Base-by-base conservation (phyloP, 2,888 invertebrate genomes). In the Mycalesis mineus region DNA sequence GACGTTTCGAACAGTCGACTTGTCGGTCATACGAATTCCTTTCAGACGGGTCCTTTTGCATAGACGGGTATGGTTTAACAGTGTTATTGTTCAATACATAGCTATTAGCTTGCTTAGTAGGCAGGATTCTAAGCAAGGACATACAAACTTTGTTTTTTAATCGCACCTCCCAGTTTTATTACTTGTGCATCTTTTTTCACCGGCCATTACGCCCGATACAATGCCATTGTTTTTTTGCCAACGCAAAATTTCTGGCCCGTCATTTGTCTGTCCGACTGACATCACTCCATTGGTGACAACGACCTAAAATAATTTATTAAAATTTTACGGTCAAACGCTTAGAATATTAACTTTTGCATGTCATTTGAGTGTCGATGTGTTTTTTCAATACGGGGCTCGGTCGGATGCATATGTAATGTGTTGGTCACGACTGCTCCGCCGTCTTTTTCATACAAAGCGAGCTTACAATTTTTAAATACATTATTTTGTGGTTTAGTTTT, bases 241-340 rank as follows among this genome's bases (percentile, higher is more conserved):
- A n/a, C 42, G 65, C 68, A 68, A 74, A 49, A 55, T 75, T 75
- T 72, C 70, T 73, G 79, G 71, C 71, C 74, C 74, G 77, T 76
- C 80, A 78, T 79, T 77, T 76, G 78, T 75, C 74, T 69, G 78
- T 75, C 75, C 67, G 73, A 68, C 83, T 85, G 84, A 84, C 84
- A 82, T 87, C 87, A 84, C 76, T 80, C 80, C 81, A 71, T 50
- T 68, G 71, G 80, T 69, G 86, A 85, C 87, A 87, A 81, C 71
- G 86, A 83, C 79, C 83, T 72, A 78, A 82, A 78, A 80, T 85
- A 81, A 82, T 78, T 81, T 81, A 79, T 81, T 75, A 66, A 73
- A 74, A 74, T 78, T 78, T 80, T 73, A 72, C 68, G 65, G 61
- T 64, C 63, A 58, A 64, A 68, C 66, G 66, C 62, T 73, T 66